These are phyloP conservation scores for Sebastes vulpes DNA, from an alignment of 2,797 vertebrate species.

Conservation along the genomic window DNA sequence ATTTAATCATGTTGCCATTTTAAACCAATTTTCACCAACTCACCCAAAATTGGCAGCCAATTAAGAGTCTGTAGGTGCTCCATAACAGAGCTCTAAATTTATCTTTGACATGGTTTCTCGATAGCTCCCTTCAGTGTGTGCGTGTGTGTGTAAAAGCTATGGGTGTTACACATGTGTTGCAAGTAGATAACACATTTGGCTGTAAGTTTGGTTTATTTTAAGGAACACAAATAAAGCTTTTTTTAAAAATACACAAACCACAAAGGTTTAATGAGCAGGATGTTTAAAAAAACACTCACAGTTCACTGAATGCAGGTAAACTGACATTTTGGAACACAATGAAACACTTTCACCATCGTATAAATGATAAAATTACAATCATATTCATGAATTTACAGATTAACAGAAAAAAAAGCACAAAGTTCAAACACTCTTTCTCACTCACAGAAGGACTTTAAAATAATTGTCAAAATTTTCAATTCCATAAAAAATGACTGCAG, in stretches of 20 bases:
- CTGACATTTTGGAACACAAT: not conserved
- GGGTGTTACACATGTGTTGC: conserved; percentile 62
- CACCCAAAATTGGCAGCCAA: conserved; percentile 74
- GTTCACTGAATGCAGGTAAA: not conserved
- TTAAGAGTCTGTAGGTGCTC: conserved; percentile 24
- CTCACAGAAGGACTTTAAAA: not conserved
- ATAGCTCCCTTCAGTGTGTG: not conserved
- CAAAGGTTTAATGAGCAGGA: not conserved
- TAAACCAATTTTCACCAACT: conserved; percentile 50
- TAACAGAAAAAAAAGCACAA: not conserved
- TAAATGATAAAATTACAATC: not conserved
- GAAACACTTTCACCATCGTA: not conserved
- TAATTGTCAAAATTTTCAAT: too few relatives aligned
- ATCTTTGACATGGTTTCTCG: conserved; percentile 25
- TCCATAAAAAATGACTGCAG: not conserved
- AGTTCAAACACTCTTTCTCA: not conserved
- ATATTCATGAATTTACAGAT: not conserved
- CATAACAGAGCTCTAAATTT: conserved; percentile 61
- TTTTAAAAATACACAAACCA: not conserved
- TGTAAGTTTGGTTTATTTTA: conserved; percentile 8
- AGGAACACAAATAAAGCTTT: not conserved
- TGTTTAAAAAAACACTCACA: not conserved
- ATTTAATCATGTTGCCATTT: not conserved
- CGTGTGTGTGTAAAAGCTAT: conserved; percentile 14
- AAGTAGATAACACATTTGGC: conserved; percentile 72